Conservation (phyloP, 2,888 invertebrate genomes). For the Sinotaia quadrata region DNA sequence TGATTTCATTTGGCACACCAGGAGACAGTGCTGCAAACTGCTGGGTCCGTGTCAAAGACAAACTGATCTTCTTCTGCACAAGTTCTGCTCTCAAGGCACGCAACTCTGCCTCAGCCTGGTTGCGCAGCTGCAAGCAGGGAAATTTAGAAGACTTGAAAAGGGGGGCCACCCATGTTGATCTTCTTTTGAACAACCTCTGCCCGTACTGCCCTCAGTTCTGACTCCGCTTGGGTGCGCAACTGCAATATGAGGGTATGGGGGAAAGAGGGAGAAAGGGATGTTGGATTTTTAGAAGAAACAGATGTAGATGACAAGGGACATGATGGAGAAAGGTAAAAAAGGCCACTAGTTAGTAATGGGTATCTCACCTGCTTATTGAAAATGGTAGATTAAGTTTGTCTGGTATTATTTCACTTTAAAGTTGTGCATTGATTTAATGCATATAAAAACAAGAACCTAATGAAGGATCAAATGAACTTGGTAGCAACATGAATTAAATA, state of each 20-base stretch:
- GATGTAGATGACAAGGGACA: too few relatives aligned
- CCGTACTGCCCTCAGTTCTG: constrained; percentile 71
- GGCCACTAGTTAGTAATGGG: too few relatives aligned
- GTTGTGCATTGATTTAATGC: too few relatives aligned
- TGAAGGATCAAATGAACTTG: too few relatives aligned
- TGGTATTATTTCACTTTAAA: too few relatives aligned
- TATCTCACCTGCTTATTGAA: too few relatives aligned
- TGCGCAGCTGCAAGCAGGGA: constrained; percentile 71
- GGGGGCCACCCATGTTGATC: constrained; percentile 10
- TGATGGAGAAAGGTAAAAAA: too few relatives aligned
- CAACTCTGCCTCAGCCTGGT: constrained; percentile 75
- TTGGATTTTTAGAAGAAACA: too few relatives aligned
- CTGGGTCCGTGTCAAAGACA: constrained; percentile 72
- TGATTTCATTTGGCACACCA: background rate
- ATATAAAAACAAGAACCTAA: too few relatives aligned
- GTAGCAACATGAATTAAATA: too few relatives aligned
- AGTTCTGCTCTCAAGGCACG: constrained; percentile 73
- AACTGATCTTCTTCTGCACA: constrained; percentile 74
- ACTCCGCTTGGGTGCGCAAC: constrained; percentile 73
- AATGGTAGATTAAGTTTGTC: too few relatives aligned
- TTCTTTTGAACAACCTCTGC: constrained; percentile 72
- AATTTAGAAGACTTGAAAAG: constrained; percentile 14
- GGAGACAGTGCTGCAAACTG: constrained; percentile 52
- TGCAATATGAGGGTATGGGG: constrained; percentile 61
- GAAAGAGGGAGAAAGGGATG: too few relatives aligned